Conservation (phyloP, 2,888 invertebrate species). For the Drosophila fungiperda region DNA sequence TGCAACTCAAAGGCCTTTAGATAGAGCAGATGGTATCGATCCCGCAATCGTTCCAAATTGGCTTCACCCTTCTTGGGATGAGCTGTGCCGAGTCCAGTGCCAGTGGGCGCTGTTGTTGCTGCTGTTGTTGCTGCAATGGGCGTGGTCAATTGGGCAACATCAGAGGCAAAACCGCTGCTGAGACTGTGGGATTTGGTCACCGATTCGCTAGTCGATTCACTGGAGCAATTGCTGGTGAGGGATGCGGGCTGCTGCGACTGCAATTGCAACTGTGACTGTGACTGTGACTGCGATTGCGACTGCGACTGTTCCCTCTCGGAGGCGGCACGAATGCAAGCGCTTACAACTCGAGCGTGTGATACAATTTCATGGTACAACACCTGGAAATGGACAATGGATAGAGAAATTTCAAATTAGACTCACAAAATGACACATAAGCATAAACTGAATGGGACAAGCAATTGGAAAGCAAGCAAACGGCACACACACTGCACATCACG, state of each 20-base stretch:
- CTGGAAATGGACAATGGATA: constrained; percentile 86
- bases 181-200: constrained; percentile 68
- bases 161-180: constrained; percentile 75
- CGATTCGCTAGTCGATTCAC: constrained; percentile 74
- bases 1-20: constrained; percentile 96
- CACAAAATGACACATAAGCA: constrained; percentile 25
- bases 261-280: constrained; percentile 43
- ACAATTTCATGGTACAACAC: constrained; percentile 96
- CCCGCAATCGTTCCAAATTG: constrained; percentile 88
- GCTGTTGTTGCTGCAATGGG: constrained; percentile 35
- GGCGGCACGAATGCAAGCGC: constrained; percentile 91
- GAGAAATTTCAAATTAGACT: constrained; percentile 33
- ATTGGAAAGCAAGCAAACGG: constrained; percentile 38
- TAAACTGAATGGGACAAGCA: constrained; percentile 23
- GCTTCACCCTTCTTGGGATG: constrained; percentile 81
- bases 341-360: constrained; percentile 94
- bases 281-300: constrained; percentile 54
- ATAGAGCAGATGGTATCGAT: constrained; percentile 96
- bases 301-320: constrained; percentile 86
- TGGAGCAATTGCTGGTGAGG: constrained; percentile 74
- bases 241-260: constrained; percentile 68
- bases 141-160: constrained; percentile 44
- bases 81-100: constrained; percentile 31
- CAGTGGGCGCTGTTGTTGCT: constrained; percentile 37
- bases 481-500: constrained; percentile 43